Evolutionary conservation across 1,140 invertebrate species (phyloP), one percentile per base, ranked within the genome.

Genomic region (Atopsyche davidsoni): DNA sequence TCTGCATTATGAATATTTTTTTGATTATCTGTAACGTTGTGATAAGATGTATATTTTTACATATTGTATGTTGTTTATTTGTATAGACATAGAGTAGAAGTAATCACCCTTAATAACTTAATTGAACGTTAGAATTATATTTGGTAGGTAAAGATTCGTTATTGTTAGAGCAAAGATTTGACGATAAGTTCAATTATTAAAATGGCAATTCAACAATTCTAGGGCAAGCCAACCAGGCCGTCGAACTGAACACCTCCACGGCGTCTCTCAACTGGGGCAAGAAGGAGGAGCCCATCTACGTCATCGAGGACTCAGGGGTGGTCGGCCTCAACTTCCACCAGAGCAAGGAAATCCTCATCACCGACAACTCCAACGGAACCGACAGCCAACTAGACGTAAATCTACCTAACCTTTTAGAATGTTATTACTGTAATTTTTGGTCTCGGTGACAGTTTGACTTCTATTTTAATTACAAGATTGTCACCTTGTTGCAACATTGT

Each of bases 281-380:
- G 64, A 86, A 87, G 60, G 83, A 86, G 59, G 85, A 87, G 56
- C 83, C 86, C 6, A 83, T 89, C 3, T 89, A 86, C 62, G 82
- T 85, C 18, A 86, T 85, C 6, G 86, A 90, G 55, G 87, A 91
- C 62, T 86, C 86, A 35, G 84, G 86, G 43, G 87, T 91, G 0
- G 81, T 90, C 13, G 88, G 88, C 0, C 76, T 92, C 2, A 89
- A 89, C 68, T 92, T 91, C 75, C 85, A 89, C 66, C 87, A 91
- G 69, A 89, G 86, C 66, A 90, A 91, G 78, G 88, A 91, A 71
- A 79, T 87, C 59, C 77, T 89, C 11, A 86, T 89, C 42, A 78
- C 83, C 40, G 86, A 89, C 54, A 79, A 76, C 21, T 75, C 76
- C 17, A 89, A 89, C 63, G 85, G 86, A 3, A 68, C 67, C 47